Percentiles rank a stretch among this genome's conserved stretches.
These are phyloP conservation scores for Typhlichthys eigenmanni DNA, from an alignment of 2,797 vertebrate genomes.

Conservation along the genomic window DNA sequence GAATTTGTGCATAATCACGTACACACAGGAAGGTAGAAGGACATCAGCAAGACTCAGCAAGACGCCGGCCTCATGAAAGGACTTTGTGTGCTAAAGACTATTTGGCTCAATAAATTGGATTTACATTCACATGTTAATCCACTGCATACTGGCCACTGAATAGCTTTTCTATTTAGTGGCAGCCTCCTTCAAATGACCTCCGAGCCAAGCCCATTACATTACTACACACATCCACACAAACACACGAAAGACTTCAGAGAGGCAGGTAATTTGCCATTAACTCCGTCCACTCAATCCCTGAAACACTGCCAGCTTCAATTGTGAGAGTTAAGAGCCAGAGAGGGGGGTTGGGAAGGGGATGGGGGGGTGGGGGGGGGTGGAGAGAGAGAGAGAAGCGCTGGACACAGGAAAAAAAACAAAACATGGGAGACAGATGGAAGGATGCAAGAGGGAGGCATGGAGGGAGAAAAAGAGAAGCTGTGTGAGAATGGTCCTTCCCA, in stretches of 20 bases:
- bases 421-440: background rate
- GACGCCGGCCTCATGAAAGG: background rate
- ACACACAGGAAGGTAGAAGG: background rate
- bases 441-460: conserved; percentile 7
- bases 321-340: conserved; percentile 20
- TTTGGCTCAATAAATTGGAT: conserved; percentile 30
- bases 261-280: conserved; percentile 70
- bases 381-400: conserved; percentile 26
- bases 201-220: conserved; percentile 57
- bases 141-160: conserved; percentile 29
- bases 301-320: conserved; percentile 65
- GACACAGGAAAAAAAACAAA: conserved; percentile 5
- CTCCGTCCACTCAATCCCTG: conserved; percentile 58
- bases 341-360: conserved; percentile 15
- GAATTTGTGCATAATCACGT: too few relatives aligned
- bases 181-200: conserved; percentile 67
- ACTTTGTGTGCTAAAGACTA: conserved; percentile 11
- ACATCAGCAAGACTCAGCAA: conserved; percentile 6
- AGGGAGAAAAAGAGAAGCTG: conserved; percentile 16
- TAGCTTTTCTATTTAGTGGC: conserved; percentile 40
- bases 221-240: conserved; percentile 24
- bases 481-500: conserved; percentile 42
- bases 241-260: conserved; percentile 30
- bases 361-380: conserved; percentile 31
- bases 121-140: conserved; percentile 54